A percentile compares a stretch with the other conserved stretches of the same genome.
These are phyloP conservation scores for Oppia nitens DNA, from an alignment of 1,140 invertebrate species.

Conservation along the genomic window DNA sequence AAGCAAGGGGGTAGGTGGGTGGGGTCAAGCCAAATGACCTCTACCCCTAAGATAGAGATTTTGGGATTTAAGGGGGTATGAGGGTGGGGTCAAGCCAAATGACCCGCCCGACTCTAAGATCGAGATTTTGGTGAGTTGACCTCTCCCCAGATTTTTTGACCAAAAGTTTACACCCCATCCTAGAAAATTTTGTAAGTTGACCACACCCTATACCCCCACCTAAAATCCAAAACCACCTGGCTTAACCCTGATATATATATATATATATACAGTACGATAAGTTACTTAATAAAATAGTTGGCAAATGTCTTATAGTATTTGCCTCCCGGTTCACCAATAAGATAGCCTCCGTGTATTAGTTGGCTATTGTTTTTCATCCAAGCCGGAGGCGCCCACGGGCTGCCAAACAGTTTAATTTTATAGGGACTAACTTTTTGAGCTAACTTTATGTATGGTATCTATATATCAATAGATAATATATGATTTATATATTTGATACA, in stretches of 20 bases:
- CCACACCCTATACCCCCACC: not conserved
- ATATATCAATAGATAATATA: not conserved
- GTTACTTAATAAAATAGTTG: conserved; percentile 53
- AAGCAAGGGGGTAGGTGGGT: too few species aligned
- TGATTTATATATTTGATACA: too few species aligned
- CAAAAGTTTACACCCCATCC: not conserved
- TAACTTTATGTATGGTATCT: not conserved
- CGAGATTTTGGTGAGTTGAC: too few species aligned
- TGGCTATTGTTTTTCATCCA: conserved; percentile 79
- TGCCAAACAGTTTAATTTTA: conserved; percentile 37
- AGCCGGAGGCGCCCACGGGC: conserved; percentile 62
- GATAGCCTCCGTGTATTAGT: not conserved
- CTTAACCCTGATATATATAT: too few species aligned
- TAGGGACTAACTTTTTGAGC: not conserved
- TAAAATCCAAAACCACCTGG: conserved; percentile 7
- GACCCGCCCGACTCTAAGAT: too few species aligned
- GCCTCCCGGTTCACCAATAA: not conserved
- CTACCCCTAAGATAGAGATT: too few species aligned
- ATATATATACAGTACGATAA: too few species aligned
- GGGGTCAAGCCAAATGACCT: too few species aligned
- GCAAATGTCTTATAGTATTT: conserved; percentile 39
- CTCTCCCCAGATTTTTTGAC: not conserved
- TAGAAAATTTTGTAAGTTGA: not conserved
- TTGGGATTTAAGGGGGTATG: too few species aligned
- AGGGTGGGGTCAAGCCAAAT: too few species aligned